Evolutionary conservation across 2,888 invertebrate genomes (phyloP).

Genomic region (Heterodera filipjevi): DNA sequence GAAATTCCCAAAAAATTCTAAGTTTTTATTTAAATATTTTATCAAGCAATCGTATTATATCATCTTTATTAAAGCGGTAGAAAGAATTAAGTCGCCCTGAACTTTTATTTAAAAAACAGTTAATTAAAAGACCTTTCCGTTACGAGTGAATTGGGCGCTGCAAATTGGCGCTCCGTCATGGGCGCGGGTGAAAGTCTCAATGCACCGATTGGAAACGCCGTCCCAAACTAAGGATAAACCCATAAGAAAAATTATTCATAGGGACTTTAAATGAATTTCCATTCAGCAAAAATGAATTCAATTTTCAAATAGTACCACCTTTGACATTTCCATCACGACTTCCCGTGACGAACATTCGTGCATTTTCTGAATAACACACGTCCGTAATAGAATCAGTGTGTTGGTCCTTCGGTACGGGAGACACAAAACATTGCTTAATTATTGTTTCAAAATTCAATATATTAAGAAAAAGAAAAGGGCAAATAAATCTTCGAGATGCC

Average conservation of each 20-base stretch:
- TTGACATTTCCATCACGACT: slow-evolving; percentile 75
- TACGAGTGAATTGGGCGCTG: slow-evolving; percentile 88
- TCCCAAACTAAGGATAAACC: slow-evolving; percentile 75
- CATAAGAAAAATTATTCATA: neutral
- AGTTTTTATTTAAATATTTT: too few species aligned
- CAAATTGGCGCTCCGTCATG: slow-evolving; percentile 93
- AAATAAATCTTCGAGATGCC: too few species aligned
- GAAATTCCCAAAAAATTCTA: too few species aligned
- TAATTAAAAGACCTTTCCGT: slow-evolving; percentile 87
- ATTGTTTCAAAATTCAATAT: too few species aligned
- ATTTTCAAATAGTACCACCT: neutral
- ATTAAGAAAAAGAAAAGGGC: too few species aligned
- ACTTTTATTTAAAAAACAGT: too few species aligned
- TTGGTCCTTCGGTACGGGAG: slow-evolving; percentile 77
- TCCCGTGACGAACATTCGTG: slow-evolving; percentile 77
- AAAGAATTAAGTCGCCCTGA: too few species aligned
- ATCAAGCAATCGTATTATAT: too few species aligned
- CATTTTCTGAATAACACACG: slow-evolving; percentile 74
- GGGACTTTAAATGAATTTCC: too few species aligned
- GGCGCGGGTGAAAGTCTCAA: slow-evolving; percentile 88
- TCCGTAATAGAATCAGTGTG: slow-evolving; percentile 68
- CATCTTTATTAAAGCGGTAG: too few species aligned
- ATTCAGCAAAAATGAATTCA: too few species aligned
- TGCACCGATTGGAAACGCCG: slow-evolving; percentile 75
- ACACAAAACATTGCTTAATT: slow-evolving; percentile 94